Evolutionary conservation across 2,888 invertebrate genomes (phyloP).

Genomic region (Trypoxylon attenuatum): DNA sequence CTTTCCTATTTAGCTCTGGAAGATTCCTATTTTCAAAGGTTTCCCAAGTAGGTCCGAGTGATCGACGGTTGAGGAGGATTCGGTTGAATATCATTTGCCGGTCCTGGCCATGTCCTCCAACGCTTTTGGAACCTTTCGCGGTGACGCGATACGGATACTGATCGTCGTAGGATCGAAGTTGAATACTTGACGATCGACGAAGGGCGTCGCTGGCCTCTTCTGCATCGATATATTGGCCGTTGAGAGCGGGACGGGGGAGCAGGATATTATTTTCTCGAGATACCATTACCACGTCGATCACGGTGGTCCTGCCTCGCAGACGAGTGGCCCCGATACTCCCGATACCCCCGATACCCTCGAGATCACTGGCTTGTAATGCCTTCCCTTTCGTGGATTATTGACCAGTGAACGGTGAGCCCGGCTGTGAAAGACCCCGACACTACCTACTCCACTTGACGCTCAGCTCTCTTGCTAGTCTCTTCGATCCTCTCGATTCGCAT

Average conservation of each 20-base stretch:
- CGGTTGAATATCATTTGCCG: no score
- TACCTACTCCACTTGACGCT: constrained; percentile 32
- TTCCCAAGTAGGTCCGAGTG: no score
- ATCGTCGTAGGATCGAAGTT: constrained; percentile 72
- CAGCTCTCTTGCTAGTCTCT: constrained; percentile 10
- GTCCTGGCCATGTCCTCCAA: no score
- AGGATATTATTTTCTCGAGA: constrained; percentile 61
- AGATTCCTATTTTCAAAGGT: no score
- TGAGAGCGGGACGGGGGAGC: constrained; percentile 34
- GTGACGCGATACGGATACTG: constrained; percentile 55
- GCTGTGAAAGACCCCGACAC: constrained; percentile 39
- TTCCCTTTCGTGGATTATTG: constrained; percentile 72
- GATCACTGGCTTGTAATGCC: constrained; percentile 74
- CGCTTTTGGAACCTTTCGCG: no score
- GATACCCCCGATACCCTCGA: no score
- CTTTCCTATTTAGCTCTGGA: no score
- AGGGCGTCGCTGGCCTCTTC: constrained; percentile 41
- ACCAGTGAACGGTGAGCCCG: constrained; percentile 69
- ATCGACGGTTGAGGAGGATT: no score
- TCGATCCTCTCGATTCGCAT: not conserved
- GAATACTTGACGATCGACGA: constrained; percentile 68
- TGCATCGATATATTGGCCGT: constrained; percentile 26
- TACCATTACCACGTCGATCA: constrained; percentile 71
- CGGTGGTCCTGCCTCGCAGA: constrained; percentile 71
- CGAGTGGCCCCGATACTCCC: constrained; percentile 60